Percentiles rank a stretch among this genome's conserved stretches.
Evolutionary conservation across 2,113 vertebrate species (phyloP).

Genomic region (Catagonus wagneri): DNA sequence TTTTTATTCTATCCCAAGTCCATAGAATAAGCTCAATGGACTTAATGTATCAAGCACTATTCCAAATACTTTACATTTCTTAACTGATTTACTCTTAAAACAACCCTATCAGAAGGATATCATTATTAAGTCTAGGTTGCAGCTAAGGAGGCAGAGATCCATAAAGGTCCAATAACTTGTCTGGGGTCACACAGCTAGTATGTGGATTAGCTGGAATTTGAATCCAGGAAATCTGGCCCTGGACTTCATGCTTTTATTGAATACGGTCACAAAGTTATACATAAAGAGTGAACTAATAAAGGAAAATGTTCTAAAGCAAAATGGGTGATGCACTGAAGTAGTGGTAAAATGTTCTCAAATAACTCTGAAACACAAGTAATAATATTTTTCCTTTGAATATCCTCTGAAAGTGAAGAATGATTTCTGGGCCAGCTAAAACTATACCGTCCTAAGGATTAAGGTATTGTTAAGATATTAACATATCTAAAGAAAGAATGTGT

Average conservation of each 20-base stretch:
- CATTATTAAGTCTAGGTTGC: background rate
- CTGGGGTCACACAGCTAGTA: background rate
- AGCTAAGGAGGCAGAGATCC: background rate
- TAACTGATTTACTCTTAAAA: background rate
- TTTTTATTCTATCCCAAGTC: background rate
- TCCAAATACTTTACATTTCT: background rate
- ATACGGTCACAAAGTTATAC: background rate
- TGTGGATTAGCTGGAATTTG: background rate
- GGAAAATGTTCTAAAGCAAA: background rate
- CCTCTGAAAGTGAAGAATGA: background rate
- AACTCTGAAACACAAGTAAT: background rate
- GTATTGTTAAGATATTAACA: background rate
- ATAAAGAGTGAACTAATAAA: background rate
- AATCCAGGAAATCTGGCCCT: background rate
- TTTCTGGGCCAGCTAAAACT: background rate
- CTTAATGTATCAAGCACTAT: background rate
- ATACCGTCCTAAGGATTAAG: background rate
- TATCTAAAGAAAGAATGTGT: conserved; percentile 54
- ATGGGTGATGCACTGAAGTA: background rate
- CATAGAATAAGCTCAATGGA: background rate
- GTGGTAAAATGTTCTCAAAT: background rate
- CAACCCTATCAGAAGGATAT: background rate
- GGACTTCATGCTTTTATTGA: background rate
- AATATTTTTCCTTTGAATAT: background rate
- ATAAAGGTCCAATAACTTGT: background rate